Conservation (phyloP, 35 echinoderm and acorn worm genomes). For the Ophiothrix spiculata region DNA sequence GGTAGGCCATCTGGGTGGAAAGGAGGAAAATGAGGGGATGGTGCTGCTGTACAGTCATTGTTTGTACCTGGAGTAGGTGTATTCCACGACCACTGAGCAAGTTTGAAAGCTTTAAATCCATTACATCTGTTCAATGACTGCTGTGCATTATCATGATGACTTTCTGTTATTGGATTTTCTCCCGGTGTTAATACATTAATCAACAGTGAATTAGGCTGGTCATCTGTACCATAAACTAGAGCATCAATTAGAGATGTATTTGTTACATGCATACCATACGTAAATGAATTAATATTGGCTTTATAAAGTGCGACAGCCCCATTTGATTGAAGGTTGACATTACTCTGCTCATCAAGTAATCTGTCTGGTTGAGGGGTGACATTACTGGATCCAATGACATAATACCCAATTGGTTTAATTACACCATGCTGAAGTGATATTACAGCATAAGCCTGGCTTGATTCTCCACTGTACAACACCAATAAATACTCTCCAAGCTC, state of each 20-base stretch:
- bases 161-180: too few relatives aligned
- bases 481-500: constrained; percentile 71
- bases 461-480: constrained; percentile 65
- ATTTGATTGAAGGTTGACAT: constrained; percentile 33
- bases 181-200: too few relatives aligned
- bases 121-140: constrained; percentile 86
- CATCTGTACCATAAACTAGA: constrained; percentile 76
- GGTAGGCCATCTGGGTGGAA: neutral
- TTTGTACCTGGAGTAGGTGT: constrained; percentile 33
- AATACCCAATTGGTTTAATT: constrained; percentile 35
- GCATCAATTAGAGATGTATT: constrained; percentile 75
- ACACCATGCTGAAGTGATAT: constrained; percentile 39
- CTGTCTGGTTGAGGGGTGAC: constrained; percentile 61
- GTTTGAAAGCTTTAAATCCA: constrained; percentile 51
- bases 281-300: constrained; percentile 27
- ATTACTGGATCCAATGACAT: constrained; percentile 61
- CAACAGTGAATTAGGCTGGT: too few relatives aligned
- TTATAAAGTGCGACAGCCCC: constrained; percentile 82
- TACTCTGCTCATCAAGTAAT: neutral
- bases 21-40: too few relatives aligned
- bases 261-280: constrained; percentile 45
- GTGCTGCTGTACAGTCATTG: constrained; percentile 39
- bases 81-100: neutral
- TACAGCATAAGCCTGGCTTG: constrained; percentile 61
- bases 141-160: too few relatives aligned